Evolutionary conservation across 2,888 invertebrate genomes (phyloP), one percentile per base, ranked within the genome.

Genomic region (Epinotia brunnichana): DNA sequence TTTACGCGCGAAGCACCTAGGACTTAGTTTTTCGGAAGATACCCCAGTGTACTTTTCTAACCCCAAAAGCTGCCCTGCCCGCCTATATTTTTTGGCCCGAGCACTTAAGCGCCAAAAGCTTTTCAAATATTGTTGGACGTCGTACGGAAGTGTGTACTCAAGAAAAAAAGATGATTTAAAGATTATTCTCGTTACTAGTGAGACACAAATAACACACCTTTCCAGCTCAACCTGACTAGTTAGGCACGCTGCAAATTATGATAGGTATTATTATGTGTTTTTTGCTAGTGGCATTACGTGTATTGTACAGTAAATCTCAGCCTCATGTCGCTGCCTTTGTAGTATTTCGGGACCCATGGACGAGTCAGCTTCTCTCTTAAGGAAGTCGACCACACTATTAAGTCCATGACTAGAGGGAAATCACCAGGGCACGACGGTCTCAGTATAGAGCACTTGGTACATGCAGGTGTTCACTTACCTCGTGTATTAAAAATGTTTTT

Each of bases 81-180:
- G 67, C 0, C 44, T 67, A 3, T 48, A 57, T 9, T 67, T 44
- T 44, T 13, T 67, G 13, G 67, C 67, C 21, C 56, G 67, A 0
- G 67, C 57, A 3, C 57, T 67, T 0, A 67, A 56, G 9, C 41
- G 57, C 11, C 44, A 24, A 57, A 41, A 57, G 9, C 2, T 11
- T 4, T 67, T 17, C 21, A 57, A 67, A 10, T 67, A 29, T 10
- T 67, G 66, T 19, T 66, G 66, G 66, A 66, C 66, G 21, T 10
- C 56, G 11, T 66, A 41, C 5, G 56, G 66, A 3, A 57, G 15
- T 11, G 41, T 67, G 15, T 67, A 67, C 17, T 10, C 57, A 11
- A 44, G 21, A 64, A 53, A 54, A n/a, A 17, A 35, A 3, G 64
- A 64, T 13, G n/a, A 53, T 4, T 35, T 54, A 1, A 24, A 64